Evolutionary conservation across 2,797 vertebrate genomes (phyloP), one percentile per base, ranked within the genome.

Genomic region (Enteromius radiatus): DNA sequence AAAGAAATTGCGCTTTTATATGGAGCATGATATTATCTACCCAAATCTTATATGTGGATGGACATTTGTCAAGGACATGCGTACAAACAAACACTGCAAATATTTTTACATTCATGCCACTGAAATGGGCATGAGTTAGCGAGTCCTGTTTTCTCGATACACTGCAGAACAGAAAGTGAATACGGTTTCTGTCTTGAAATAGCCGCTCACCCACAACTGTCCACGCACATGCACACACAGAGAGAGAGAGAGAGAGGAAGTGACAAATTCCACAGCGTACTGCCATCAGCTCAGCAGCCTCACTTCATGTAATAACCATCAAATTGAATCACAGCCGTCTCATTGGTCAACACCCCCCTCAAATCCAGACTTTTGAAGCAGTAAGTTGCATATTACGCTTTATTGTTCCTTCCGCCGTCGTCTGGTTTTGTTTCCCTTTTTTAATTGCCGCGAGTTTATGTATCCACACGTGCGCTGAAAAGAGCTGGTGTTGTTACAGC

Each of bases 251-350:
- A 75, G 81, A 86, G 81, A 52, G 86, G 86, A 87, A 89, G 87
- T 89, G 91, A 84, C 88, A 92, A 85, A 93, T 93, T 92, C 92
- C 91, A 90, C 90, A 89, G 77, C 26, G 49, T 38, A 47, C 81
- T 90, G 89, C 86, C 84, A 89, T 89, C 78, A 69, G 33, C 83
- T 85, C 84, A 81, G 84, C 83, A 54, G 64, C 88, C 88, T 90
- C 80, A 89, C 89, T 88, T 78, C 84, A 78, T 56, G 21, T 65
- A 77, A 88, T 90, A 90, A 91, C 87, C 89, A 85, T 81, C 76
- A 85, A 86, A 89, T 91, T 92, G 86, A 90, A 87, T 92, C 88
- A 87, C 64, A 36, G 1, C 79, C 69, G 84, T 87, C 81, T 78
- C 84, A 88, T 89, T 87, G 81, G 82, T 89, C 85, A 80, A 84